Evolutionary conservation across 92 coral and sea anemone species (phyloP), one percentile per base, ranked within the genome.

Genomic region (Diadumene lineata): DNA sequence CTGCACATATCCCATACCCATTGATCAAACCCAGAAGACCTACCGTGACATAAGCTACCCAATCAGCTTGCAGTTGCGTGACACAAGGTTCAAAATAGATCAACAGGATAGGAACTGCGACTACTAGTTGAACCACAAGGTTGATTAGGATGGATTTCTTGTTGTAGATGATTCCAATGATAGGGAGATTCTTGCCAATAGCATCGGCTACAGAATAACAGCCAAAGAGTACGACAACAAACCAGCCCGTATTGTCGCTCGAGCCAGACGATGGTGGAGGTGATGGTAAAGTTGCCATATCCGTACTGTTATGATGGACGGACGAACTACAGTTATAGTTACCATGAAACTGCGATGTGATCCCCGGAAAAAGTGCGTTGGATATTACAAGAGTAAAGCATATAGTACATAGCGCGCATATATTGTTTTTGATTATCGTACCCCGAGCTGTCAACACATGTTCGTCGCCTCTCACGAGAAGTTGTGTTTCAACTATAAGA

Each of bases 231-330:
- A 92, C 70, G 0, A 92, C 97, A 23, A 92, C 66, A 73, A 88
- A 92, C 91, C 97, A 92, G 46, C 97, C 97, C 7, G 97, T 92
- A 69, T 85, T 82, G 70, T 92, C 93, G 72, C 93, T 82, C 16
- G 70, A 27, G 0, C 71, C 65, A 0, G 68, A 72, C 43, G 70
- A 74, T 38, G 88, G 74, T 7, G 82, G 23, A 1, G 84, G 33
- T 0, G 75, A 70, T 7, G 76, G 26, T 24, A 48, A 50, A 38
- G 1, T 11, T 50, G 19, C 44, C 17, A 30, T n/a, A 13, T 22
- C 25, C 19, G 85, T 60, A 22, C 32, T 50, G 81, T 51, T 65
- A 33, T 72, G 33, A 66, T 48, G 48, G 51, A 7, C 23, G 18
- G 83, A 6, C 8, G 89, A 51, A 17, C 79, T 84, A 66, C 97